Base-by-base conservation (phyloP, 1,140 invertebrate genomes). In the Drosophila pruinosa region DNA sequence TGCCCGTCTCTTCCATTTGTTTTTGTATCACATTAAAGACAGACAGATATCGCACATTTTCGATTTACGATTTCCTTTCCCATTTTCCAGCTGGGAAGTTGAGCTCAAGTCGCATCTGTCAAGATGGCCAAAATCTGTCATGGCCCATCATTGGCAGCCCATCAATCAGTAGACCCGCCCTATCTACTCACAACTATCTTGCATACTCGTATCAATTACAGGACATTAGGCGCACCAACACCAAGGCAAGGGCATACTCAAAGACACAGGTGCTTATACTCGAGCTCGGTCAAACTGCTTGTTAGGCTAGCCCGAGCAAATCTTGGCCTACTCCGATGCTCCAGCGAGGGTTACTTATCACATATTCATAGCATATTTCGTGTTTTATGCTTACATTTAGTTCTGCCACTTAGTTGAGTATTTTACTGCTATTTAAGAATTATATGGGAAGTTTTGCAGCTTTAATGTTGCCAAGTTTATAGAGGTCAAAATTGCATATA, bases 141-240 rank as follows among this genome's bases (percentile, higher is more conserved):
- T 5, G 17, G 14, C 28, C 58, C 15, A 50, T 62, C 34, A 62
- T 62, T 62, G 58, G 36, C 58, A 24, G 12, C 15, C 31, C 28
- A 48, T 39, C 53, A 48, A 39, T 48, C 41, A 39, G 31, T 4
- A n/a, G n/a, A n/a, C n/a, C n/a, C n/a, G n/a, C 15, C 3, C 10
- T 10, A 22, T 17, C n/a, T 41, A 47, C 15, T 5, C 36, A 21
- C 17, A 31, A 36, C 53, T 57, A 38, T 26, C 28, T 17, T 10
- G 4, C 43, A 12, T 12, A 34, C 31, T 34, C 31, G 21, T 56
- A 56, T 63, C 59, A 52, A 53, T 63, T 63, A 45, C 52, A 47
- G 14, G 38, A 38, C 41, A 65, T 65, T 38, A 65, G 41, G n/a
- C 26, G 15, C 26, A 38, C 8, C 15, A 19, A 6, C n/a, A n/a